Percentiles rank a stretch among this genome's conserved stretches.
These are phyloP conservation scores for Hydrochoerus hydrochaeris DNA, from an alignment of 2,113 vertebrate species.

Conservation along the genomic window DNA sequence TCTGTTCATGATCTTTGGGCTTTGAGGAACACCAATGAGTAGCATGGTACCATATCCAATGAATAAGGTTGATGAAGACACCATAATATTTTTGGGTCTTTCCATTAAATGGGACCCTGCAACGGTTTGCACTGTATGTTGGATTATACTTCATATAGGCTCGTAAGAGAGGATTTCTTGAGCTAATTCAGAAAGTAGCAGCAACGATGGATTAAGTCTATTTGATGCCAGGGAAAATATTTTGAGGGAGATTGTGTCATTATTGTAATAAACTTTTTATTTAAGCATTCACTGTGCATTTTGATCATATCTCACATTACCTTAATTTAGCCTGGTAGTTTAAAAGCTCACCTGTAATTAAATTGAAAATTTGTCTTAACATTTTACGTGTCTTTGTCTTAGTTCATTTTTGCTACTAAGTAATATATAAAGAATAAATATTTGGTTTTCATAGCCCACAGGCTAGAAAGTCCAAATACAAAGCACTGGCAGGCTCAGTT, in stretches of 20 bases:
- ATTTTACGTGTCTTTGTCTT: not conserved
- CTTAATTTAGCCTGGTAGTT: not conserved
- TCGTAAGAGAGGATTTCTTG: not conserved
- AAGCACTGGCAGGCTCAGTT: not conserved
- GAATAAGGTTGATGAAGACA: not conserved
- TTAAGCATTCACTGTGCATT: not conserved
- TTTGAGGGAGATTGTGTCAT: not conserved
- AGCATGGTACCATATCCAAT: not conserved
- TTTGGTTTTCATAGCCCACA: not conserved
- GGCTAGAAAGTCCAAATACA: not conserved
- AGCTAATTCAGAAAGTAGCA: not conserved
- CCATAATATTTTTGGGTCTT: not conserved
- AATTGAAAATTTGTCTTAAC: not conserved
- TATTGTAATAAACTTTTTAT: not conserved
- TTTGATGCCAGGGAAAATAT: not conserved
- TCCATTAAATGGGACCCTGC: not conserved
- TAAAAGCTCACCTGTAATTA: not conserved
- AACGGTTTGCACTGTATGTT: not conserved
- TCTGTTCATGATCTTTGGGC: not conserved
- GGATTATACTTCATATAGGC: not conserved
- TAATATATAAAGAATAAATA: not conserved
- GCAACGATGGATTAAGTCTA: not conserved
- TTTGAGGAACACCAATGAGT: not conserved
- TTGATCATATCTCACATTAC: not conserved
- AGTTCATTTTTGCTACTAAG: not conserved